Evolutionary conservation across 1,140 invertebrate species (phyloP).

Genomic region (Papilio aristodemus): DNA sequence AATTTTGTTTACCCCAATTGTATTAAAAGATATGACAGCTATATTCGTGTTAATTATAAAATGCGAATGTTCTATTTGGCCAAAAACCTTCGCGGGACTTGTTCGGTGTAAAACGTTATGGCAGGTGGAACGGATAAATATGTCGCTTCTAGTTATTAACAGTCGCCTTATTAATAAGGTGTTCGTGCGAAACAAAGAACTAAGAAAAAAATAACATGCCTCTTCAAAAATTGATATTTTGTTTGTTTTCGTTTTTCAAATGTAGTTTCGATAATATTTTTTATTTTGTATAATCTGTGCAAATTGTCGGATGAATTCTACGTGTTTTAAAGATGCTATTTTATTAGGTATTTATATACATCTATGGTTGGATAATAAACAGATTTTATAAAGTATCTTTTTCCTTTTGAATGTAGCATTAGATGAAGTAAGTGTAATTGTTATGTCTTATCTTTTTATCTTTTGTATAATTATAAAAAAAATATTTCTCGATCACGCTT

Average conservation of each 20-base stretch:
- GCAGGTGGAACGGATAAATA: conserved; percentile 31
- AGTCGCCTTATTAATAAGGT: conserved; percentile 28
- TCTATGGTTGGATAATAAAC: too few species aligned
- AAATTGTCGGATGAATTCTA: too few species aligned
- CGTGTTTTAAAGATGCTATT: too few species aligned
- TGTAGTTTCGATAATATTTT: neutral
- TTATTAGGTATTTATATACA: too few species aligned
- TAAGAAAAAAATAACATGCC: conserved; percentile 22
- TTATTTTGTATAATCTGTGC: neutral
- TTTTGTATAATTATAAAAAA: too few species aligned
- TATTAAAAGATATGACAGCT: neutral
- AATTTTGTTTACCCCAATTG: neutral
- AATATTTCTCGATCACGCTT: neutral
- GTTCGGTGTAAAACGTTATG: conserved; percentile 19
- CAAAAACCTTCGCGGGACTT: conserved; percentile 10
- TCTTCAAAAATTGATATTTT: conserved; percentile 6
- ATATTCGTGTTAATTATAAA: conserved; percentile 1
- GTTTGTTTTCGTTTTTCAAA: neutral
- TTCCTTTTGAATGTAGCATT: too few species aligned
- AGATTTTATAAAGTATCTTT: too few species aligned
- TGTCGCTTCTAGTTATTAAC: conserved; percentile 32
- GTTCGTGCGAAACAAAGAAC: conserved; percentile 32
- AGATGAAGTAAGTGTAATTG: too few species aligned
- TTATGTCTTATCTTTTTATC: too few species aligned
- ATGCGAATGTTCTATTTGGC: neutral